These are phyloP conservation scores for Eubasilissa splendida DNA, from an alignment of 2,888 invertebrate species.

Conservation along the genomic window DNA sequence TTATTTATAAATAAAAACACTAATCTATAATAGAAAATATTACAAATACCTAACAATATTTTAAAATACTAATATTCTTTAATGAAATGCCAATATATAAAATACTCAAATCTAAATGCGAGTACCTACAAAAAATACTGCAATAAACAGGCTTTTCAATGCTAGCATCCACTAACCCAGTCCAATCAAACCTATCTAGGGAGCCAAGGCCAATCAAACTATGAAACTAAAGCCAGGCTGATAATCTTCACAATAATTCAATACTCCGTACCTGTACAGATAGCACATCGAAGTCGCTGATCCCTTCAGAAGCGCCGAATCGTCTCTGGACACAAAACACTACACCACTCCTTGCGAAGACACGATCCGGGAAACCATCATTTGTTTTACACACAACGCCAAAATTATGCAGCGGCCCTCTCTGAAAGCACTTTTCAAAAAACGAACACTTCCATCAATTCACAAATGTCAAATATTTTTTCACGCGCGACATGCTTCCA, in stretches of 20 bases:
- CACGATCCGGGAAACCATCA: neutral
- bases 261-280: conserved; percentile 19
- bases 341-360: conserved; percentile 11
- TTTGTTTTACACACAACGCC: conserved; percentile 1
- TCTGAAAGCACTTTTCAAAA: conserved; percentile 3
- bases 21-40: too few relatives aligned
- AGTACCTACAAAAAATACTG: too few relatives aligned
- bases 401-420: conserved; percentile 1
- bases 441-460: neutral
- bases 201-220: conserved; percentile 5
- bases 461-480: conserved; percentile 32
- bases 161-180: conserved; percentile 3
- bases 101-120: neutral
- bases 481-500: conserved; percentile 18
- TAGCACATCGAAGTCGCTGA: neutral
- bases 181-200: conserved; percentile 4
- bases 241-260: neutral
- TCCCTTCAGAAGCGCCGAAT: neutral
- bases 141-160: neutral
- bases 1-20: too few relatives aligned
- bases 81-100: neutral
- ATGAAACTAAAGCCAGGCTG: conserved; percentile 28
- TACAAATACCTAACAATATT: too few relatives aligned
- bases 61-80: too few relatives aligned
- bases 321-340: conserved; percentile 3